Conservation (phyloP, 2,113 vertebrate species). For the Macroglossus sobrinus region DNA sequence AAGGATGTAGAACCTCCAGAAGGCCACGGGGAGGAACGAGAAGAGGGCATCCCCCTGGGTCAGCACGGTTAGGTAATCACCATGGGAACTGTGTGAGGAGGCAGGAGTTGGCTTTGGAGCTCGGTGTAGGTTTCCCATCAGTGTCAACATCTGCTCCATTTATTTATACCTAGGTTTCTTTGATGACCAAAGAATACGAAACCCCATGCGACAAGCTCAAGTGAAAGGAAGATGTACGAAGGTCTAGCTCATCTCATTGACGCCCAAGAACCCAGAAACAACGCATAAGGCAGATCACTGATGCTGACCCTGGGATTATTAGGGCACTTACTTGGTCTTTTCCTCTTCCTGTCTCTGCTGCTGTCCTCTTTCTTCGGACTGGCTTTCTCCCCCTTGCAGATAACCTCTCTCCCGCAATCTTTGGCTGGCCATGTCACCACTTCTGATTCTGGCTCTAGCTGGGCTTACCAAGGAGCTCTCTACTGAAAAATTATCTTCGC, state of each 20-base stretch:
- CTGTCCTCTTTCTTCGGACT: background rate
- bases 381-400: background rate
- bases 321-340: background rate
- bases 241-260: background rate
- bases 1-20: background rate
- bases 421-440: background rate
- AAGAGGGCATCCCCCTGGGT: background rate
- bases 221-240: background rate
- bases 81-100: background rate
- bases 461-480: background rate
- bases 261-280: background rate
- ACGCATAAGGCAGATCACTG: background rate
- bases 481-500: background rate
- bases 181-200: background rate
- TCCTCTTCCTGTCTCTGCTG: background rate
- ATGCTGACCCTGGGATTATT: background rate
- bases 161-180: background rate
- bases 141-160: background rate
- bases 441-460: background rate
- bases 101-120: background rate
- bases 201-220: background rate
- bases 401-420: background rate
- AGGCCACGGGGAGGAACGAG: background rate
- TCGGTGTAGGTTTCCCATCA: background rate
- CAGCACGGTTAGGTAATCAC: background rate